Evolutionary conservation across 2,888 invertebrate genomes (phyloP).

Genomic region (Chamaedrilus cognettii): DNA sequence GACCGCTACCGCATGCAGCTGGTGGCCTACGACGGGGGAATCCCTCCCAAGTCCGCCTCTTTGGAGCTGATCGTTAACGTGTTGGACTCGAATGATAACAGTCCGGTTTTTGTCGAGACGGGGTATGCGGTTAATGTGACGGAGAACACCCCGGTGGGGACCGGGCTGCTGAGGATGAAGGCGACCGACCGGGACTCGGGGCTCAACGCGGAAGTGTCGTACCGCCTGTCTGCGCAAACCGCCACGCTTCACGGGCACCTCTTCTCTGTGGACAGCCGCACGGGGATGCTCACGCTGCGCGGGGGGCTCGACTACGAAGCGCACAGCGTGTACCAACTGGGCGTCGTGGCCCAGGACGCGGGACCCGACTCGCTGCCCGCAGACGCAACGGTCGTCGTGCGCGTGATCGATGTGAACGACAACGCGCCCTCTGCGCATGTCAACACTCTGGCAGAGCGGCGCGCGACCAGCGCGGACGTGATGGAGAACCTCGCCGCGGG

Average conservation of each 20-base stretch:
- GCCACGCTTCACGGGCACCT: constrained; percentile 1
- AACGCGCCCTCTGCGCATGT: constrained; percentile 22
- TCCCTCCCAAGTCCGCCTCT: constrained; percentile 28
- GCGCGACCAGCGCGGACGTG: constrained; percentile 16
- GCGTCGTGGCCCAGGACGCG: constrained; percentile 19
- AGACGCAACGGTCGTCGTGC: constrained; percentile 19
- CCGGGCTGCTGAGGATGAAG: constrained; percentile 15
- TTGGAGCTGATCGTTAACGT: constrained; percentile 29
- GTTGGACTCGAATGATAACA: constrained; percentile 28
- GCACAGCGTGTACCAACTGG: constrained; percentile 12
- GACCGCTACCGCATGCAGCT: constrained; percentile 31
- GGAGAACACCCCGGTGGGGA: constrained; percentile 17
- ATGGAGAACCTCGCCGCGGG: constrained; percentile 26
- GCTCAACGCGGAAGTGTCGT: constrained; percentile 22
- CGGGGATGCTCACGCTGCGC: constrained; percentile 22
- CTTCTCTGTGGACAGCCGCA: constrained; percentile 21
- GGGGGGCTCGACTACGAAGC: constrained; percentile 25
- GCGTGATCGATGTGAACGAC: constrained; percentile 28
- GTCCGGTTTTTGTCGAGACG: constrained; percentile 19
- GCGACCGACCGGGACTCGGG: constrained; percentile 26
- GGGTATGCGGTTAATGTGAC: constrained; percentile 14
- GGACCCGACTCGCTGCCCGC: constrained; percentile 18
- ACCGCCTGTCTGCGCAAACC: constrained; percentile 15
- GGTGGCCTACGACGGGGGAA: constrained; percentile 37
- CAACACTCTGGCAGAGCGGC: constrained; percentile 20